Evolutionary conservation across 2,888 invertebrate species (phyloP), one percentile per base, ranked within the genome.

Genomic region (Orthonevra nobilis): DNA sequence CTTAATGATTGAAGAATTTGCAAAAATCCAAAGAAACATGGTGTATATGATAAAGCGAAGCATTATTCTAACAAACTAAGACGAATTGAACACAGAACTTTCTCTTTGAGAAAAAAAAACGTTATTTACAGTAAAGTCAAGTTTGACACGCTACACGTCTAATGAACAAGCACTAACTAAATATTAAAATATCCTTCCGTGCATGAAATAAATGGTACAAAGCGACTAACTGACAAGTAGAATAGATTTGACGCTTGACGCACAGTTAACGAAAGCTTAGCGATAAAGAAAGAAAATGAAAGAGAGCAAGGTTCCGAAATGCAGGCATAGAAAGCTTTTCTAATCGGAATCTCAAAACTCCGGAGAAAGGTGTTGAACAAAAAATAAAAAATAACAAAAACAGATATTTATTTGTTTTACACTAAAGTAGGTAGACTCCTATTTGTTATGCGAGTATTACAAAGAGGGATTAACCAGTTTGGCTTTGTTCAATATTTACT

Each of bases 1-100:
- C 69, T 85, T 85, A 38, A 86, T 87, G 32, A 86, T 50, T 38
- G 46, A 79, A 7, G 81, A 73, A 4, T 68, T 60, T 2, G 34
- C 61, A 26, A 19, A 26, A n/a, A 50, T 10, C 30, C 61, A 66
- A 6, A 79, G 20, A 3, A 64, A 2, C 4, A 23, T 66, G 6
- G 23, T 26, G 44, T 34, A 50, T 6, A 68, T 5, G 17, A 56
- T 6, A 19, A 30, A 9, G 10, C 28, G 60, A n/a, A 68, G 2
- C 58, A 72, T 40, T 48, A 52, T 73, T 60, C 12, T 46, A 17
- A 42, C 50, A 14, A 56, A 3, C 14, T 26, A n/a, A n/a, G n/a
- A 42, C 32, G 26, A 38, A 40, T 12, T 4, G 17, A 9, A 19
- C 20, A 48, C 40, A n/a, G 2, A 23, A 42, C n/a, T 42, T n/a